Percentiles rank a stretch among this genome's conserved stretches.
phyloP scores from a whole-genome alignment of 2,888 invertebrate genomes.

The Steromphala cineraria region DNA sequence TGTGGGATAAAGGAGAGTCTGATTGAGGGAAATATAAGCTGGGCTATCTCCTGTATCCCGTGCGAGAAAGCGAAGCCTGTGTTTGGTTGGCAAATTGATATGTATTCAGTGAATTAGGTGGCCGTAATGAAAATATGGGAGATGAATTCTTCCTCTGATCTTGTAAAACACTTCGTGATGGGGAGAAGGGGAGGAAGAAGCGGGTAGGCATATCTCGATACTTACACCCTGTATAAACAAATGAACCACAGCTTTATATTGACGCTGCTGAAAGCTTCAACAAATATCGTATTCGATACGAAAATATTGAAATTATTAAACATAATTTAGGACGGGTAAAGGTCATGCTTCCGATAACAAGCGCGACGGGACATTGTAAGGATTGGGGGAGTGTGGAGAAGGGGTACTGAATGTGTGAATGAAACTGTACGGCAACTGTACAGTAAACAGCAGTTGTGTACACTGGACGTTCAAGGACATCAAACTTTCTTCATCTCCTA shows the following conservation, averaged over 20 bases:
- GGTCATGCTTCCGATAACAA: neutral
- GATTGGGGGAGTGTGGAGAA: too few relatives aligned
- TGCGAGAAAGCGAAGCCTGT: neutral
- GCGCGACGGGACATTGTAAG: too few relatives aligned
- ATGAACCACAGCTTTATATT: neutral
- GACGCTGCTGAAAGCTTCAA: neutral
- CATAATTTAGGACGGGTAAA: neutral
- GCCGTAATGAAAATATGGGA: constrained; percentile 8
- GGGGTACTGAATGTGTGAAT: too few relatives aligned
- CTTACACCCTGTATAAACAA: constrained; percentile 2
- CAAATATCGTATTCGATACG: neutral
- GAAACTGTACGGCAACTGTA: too few relatives aligned
- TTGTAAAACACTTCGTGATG: constrained; percentile 8
- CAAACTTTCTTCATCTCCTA: too few relatives aligned
- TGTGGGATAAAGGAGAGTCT: neutral
- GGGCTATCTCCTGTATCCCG: neutral
- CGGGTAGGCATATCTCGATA: neutral
- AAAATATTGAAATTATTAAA: constrained; percentile 15
- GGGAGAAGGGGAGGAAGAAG: neutral
- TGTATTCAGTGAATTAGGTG: constrained; percentile 3
- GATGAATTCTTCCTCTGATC: neutral
- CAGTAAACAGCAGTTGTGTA: too few relatives aligned
- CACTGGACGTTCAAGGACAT: too few relatives aligned
- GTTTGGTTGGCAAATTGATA: constrained; percentile 17
- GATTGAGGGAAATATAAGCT: constrained; percentile 12